Evolutionary conservation across 1,140 invertebrate species (phyloP).

Genomic region (Mesaphorura yosii): DNA sequence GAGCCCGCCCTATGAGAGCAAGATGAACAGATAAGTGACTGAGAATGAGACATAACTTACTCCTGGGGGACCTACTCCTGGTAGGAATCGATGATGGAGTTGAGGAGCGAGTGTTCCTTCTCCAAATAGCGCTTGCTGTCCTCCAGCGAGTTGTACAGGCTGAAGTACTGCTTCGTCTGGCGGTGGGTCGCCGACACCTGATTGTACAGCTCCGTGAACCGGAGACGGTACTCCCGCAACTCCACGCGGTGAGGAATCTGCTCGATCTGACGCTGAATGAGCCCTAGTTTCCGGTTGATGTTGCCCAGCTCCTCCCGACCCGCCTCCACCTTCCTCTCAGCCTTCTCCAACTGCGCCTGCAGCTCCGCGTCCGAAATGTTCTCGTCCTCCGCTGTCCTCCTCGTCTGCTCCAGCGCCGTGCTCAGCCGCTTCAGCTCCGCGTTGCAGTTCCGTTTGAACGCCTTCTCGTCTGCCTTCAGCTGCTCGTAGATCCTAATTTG

Average conservation of each 20-base stretch:
- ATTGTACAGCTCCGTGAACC: slow-evolving; percentile 92
- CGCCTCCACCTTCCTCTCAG: slow-evolving; percentile 45
- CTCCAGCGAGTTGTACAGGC: slow-evolving; percentile 88
- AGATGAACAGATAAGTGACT: neutral
- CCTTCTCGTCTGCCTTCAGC: slow-evolving; percentile 57
- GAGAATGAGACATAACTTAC: neutral
- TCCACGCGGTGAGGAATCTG: slow-evolving; percentile 84
- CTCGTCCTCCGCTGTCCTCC: no score
- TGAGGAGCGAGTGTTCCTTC: slow-evolving; percentile 80
- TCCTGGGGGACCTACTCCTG: slow-evolving; percentile 54
- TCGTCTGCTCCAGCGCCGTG: no score
- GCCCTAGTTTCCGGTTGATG: slow-evolving; percentile 67
- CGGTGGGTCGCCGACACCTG: slow-evolving; percentile 89
- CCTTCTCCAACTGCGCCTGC: slow-evolving; percentile 45
- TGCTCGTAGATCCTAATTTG: slow-evolving; percentile 44
- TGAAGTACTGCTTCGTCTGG: slow-evolving; percentile 95
- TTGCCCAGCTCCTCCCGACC: slow-evolving; percentile 58
- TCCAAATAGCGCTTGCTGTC: slow-evolving; percentile 82
- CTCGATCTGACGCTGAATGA: slow-evolving; percentile 66
- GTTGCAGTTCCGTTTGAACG: slow-evolving; percentile 64
- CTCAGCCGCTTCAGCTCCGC: slow-evolving; percentile 46
- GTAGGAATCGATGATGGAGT: slow-evolving; percentile 89
- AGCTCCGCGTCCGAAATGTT: slow-evolving; percentile 5
- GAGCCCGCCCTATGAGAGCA: slow-evolving; percentile 11
- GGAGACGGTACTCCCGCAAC: slow-evolving; percentile 82